Evolutionary conservation across 2,113 vertebrate genomes (phyloP).

Genomic region (Caranx melampygus): DNA sequence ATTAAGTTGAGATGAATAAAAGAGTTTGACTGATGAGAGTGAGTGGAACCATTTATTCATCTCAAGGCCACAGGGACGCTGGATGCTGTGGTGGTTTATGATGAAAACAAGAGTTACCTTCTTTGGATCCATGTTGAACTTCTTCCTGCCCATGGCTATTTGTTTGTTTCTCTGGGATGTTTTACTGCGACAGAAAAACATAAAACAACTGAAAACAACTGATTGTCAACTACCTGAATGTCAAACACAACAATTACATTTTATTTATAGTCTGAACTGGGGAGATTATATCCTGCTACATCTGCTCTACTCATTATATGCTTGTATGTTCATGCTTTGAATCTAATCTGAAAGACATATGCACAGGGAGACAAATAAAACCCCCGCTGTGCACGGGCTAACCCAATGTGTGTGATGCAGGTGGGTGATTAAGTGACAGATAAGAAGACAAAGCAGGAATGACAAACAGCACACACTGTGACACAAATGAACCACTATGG

Average conservation of each 20-base stretch:
- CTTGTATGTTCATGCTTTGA: not conserved
- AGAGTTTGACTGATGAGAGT: slow-evolving; percentile 26
- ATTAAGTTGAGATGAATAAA: slow-evolving; percentile 21
- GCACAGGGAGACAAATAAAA: not conserved
- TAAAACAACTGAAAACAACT: not conserved
- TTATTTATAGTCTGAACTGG: slow-evolving; percentile 13
- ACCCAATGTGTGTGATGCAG: not conserved
- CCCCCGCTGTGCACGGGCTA: not conserved
- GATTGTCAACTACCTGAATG: not conserved
- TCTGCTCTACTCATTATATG: slow-evolving; percentile 2
- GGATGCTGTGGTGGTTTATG: not conserved
- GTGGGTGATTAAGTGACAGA: slow-evolving; percentile 17
- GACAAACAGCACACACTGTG: slow-evolving; percentile 12
- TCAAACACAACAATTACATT: not conserved
- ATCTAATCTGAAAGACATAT: slow-evolving; percentile 8
- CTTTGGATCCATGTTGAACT: slow-evolving; percentile 99
- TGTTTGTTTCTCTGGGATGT: slow-evolving; percentile 97
- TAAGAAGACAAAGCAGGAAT: slow-evolving; percentile 7
- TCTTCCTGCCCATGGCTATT: slow-evolving; percentile 98
- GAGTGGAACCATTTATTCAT: not conserved
- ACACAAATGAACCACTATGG: not conserved
- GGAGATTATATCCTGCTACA: slow-evolving; percentile 14
- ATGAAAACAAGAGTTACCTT: slow-evolving; percentile 85
- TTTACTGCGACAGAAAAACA: slow-evolving; percentile 86
- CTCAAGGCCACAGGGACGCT: slow-evolving; percentile 9